Base-by-base conservation (phyloP, 2,113 vertebrate genomes). In the Microcebus lehilahytsara region DNA sequence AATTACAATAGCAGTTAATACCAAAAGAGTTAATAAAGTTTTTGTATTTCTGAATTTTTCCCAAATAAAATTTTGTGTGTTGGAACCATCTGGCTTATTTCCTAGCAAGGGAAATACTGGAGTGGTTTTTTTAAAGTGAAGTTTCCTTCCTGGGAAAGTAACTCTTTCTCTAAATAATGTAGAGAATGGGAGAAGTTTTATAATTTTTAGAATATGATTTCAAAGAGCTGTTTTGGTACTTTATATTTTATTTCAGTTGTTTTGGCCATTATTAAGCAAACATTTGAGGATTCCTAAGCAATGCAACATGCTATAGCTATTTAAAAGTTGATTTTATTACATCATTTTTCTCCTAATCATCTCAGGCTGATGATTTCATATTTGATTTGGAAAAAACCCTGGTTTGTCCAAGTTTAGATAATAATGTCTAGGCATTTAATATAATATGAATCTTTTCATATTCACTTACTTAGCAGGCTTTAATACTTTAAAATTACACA, bases 321-420 rank as follows among this genome's bases (percentile, higher is more conserved):
- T 92, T 97, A 95, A 96, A 95, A 66, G 90, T 96, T 98, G 56
- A 85, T 93, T 96, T 93, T 75, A 97, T 96, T 84, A 95, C 80
- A 81, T 97, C 83, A 96, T 85, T 97, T 85, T 96, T 80, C 71
- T 95, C 71, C 79, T 96, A 92, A 96, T 97, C 85, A 95, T 95
- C 51, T 92, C 89, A 27, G 64, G 53, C 66, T 94, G 56, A 97
- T 97, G 79, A 96, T 93, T 98, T 97, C 66, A 95, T 95, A 95
- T 96, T 98, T 96, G 32, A 93, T 93, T 95, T 95, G 89, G 93
- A 87, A 86, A 95, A 89, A 89, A 6, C 0, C n/a, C 4, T 22
- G 25, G 32, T 46, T 90, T 51, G 69, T 94, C 69, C 32, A 88
- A 87, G 60, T 94, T 89, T 95, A 96, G 83, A 93, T 97, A 97